Conservation (phyloP, 2,888 invertebrate genomes). For the Chloromyia formosa region DNA sequence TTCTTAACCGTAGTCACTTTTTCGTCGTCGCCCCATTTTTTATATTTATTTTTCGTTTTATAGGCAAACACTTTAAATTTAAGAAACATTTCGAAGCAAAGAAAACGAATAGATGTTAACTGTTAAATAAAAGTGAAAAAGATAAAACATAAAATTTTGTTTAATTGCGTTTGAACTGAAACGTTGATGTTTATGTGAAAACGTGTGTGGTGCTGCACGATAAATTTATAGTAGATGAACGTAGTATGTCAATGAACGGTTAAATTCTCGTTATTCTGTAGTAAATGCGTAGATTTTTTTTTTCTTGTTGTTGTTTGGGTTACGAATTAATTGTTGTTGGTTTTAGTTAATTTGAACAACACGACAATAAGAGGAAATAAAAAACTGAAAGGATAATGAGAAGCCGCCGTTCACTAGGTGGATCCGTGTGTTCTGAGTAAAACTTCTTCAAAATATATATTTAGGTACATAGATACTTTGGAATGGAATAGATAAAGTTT, state of each 20-base stretch:
- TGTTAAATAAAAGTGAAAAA: background rate
- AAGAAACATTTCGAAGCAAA: conserved; percentile 9
- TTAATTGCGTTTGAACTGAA: background rate
- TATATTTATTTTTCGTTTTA: conserved; percentile 38
- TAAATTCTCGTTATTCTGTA: too few species aligned
- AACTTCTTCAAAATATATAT: too few species aligned
- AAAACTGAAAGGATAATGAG: conserved; percentile 1
- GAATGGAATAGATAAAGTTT: background rate
- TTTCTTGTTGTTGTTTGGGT: too few species aligned
- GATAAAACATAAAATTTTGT: background rate
- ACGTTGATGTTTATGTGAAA: background rate
- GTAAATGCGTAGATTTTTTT: background rate
- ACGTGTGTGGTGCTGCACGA: too few species aligned
- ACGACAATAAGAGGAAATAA: background rate
- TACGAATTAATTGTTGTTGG: too few species aligned
- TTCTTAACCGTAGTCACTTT: conserved; percentile 11
- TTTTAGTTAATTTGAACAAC: too few species aligned
- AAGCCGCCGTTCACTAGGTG: conserved; percentile 26
- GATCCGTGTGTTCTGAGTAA: conserved; percentile 18
- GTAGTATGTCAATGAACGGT: too few species aligned
- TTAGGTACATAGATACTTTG: conserved; percentile 2
- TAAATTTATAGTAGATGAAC: too few species aligned
- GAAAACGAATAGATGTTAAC: background rate
- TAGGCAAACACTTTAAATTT: conserved; percentile 28
- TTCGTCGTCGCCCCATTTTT: conserved; percentile 23